Percentiles rank a stretch among this genome's conserved stretches.
Evolutionary conservation across 2,888 invertebrate genomes (phyloP).

Genomic region (Epirrhoe alternata): DNA sequence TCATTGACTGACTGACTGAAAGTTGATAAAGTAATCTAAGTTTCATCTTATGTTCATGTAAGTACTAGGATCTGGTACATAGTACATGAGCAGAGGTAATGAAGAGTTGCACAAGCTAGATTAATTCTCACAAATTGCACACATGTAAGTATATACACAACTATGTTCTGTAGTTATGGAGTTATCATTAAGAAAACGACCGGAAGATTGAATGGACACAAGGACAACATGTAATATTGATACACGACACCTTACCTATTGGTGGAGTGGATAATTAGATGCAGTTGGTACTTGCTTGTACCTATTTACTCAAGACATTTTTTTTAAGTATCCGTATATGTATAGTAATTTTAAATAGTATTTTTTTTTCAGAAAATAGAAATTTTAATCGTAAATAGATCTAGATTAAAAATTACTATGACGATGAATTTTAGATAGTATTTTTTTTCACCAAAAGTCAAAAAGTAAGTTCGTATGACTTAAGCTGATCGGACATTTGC

Average conservation of each 20-base stretch:
- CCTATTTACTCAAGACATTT: slow-evolving; percentile 2
- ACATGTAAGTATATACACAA: slow-evolving; percentile 5
- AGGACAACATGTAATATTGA: slow-evolving; percentile 45
- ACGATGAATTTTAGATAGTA: too few species aligned
- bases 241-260: slow-evolving; percentile 34
- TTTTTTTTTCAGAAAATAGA: too few species aligned
- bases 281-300: slow-evolving; percentile 18
- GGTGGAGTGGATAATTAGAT: slow-evolving; percentile 35
- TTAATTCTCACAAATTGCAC: slow-evolving; percentile 20
- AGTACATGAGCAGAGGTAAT: not conserved
- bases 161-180: slow-evolving; percentile 24
- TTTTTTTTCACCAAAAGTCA: too few species aligned
- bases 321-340: too few species aligned
- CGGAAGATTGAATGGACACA: slow-evolving; percentile 47
- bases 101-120: slow-evolving; percentile 2
- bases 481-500: too few species aligned
- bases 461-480: too few species aligned
- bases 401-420: too few species aligned
- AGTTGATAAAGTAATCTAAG: too few species aligned
- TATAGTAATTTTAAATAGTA: too few species aligned
- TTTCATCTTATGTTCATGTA: too few species aligned
- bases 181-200: slow-evolving; percentile 42
- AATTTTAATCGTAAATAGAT: too few species aligned
- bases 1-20: too few species aligned
- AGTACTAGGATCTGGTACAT: not conserved